These are phyloP conservation scores for Albula goreensis DNA, from an alignment of 2,113 vertebrate genomes.

Conservation along the genomic window DNA sequence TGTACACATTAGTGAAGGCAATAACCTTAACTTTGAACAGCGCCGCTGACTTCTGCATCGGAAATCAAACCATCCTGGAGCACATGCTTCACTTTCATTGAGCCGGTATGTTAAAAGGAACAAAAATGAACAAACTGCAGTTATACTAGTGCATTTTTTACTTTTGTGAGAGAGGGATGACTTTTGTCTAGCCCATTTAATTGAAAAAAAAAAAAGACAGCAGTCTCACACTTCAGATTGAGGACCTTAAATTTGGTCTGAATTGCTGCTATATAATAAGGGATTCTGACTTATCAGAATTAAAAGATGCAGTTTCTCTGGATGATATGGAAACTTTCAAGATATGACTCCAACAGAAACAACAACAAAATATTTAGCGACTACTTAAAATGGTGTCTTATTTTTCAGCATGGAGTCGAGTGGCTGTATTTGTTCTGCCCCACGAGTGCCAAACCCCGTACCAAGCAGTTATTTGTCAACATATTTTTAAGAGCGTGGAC, in stretches of 20 bases:
- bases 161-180: slow-evolving; percentile 52
- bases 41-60: background rate
- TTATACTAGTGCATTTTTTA: slow-evolving; percentile 47
- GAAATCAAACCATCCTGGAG: slow-evolving; percentile 1
- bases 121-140: slow-evolving; percentile 38
- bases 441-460: background rate
- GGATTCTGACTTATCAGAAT: background rate
- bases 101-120: slow-evolving; percentile 29
- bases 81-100: slow-evolving; percentile 26
- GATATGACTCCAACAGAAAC: background rate
- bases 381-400: background rate
- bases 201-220: slow-evolving; percentile 57
- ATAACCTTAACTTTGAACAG: slow-evolving; percentile 40
- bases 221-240: slow-evolving; percentile 29
- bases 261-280: slow-evolving; percentile 36
- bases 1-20: slow-evolving; percentile 52
- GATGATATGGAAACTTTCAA: background rate
- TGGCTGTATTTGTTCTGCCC: background rate
- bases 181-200: slow-evolving; percentile 49
- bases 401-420: background rate
- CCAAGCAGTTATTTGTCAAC: too few species aligned
- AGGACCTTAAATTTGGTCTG: slow-evolving; percentile 37
- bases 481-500: background rate
- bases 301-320: background rate
- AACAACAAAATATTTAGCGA: background rate